Evolutionary conservation across 2,888 invertebrate species (phyloP).

Genomic region (Catocala nupta): DNA sequence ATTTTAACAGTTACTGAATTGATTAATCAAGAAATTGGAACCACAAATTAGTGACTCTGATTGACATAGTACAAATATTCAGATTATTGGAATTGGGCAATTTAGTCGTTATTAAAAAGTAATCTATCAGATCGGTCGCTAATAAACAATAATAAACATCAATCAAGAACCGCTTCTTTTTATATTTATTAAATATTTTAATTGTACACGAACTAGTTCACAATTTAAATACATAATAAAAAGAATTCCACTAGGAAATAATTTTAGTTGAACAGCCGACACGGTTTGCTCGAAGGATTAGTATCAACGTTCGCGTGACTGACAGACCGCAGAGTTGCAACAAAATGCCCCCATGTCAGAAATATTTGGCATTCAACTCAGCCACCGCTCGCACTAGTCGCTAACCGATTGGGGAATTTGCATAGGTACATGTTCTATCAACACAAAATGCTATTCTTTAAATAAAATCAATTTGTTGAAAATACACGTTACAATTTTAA

Average conservation of each 20-base stretch:
- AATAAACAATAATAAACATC: constrained; percentile 5
- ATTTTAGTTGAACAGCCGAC: constrained; percentile 38
- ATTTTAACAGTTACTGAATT: constrained; percentile 12
- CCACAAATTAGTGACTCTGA: constrained; percentile 25
- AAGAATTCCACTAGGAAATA: constrained; percentile 36
- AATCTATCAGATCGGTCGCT: constrained; percentile 10
- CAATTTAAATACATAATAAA: constrained; percentile 16
- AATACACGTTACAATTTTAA: constrained; percentile 1
- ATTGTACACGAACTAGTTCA: constrained; percentile 23
- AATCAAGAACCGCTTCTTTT: constrained; percentile 25
- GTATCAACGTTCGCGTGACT: constrained; percentile 46
- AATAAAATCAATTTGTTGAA: not conserved
- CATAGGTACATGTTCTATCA: no score
- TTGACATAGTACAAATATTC: constrained; percentile 22
- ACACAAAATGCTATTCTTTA: constrained; percentile 4
- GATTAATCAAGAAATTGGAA: constrained; percentile 19
- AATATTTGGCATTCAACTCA: constrained; percentile 46
- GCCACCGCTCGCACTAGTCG: no score
- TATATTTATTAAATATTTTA: constrained; percentile 9
- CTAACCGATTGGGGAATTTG: no score
- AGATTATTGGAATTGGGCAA: constrained; percentile 27
- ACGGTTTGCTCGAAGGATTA: constrained; percentile 40
- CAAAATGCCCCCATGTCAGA: constrained; percentile 47
- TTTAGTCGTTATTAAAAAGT: constrained; percentile 24
- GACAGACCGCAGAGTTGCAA: constrained; percentile 55